Conservation (phyloP, 2,888 invertebrate species). For the Dryobotodes eremita region DNA sequence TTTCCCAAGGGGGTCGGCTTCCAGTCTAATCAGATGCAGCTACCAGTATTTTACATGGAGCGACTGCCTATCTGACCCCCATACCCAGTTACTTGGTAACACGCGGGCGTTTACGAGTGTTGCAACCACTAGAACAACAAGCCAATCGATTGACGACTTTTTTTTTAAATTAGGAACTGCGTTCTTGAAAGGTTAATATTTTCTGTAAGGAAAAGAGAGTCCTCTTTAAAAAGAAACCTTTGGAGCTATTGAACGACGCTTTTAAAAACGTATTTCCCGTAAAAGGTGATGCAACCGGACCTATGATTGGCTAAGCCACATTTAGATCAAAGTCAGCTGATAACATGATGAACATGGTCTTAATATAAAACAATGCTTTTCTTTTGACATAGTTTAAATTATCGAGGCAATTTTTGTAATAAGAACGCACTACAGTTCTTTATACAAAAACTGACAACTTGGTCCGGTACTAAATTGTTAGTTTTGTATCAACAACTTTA, state of each 20-base stretch:
- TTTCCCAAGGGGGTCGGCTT: not conserved
- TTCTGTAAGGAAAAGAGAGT: not conserved
- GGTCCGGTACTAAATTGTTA: too few species aligned
- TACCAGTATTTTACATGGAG: not conserved
- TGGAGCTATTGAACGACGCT: not conserved
- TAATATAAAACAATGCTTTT: too few species aligned
- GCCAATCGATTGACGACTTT: not conserved
- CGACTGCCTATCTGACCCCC: not conserved
- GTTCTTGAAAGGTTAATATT: not conserved
- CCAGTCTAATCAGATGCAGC: not conserved
- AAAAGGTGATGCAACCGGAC: not conserved
- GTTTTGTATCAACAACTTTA: too few species aligned
- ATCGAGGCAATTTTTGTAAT: too few species aligned
- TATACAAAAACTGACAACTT: too few species aligned
- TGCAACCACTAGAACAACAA: not conserved
- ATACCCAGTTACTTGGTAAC: not conserved
- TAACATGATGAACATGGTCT: not conserved
- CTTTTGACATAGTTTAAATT: too few species aligned
- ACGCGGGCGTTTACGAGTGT: not conserved
- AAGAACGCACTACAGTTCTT: too few species aligned
- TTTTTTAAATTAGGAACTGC: not conserved
- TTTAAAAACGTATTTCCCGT: not conserved
- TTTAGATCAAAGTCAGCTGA: not conserved
- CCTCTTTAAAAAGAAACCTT: not conserved
- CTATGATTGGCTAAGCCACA: not conserved